Evolutionary conservation across 2,113 vertebrate species (phyloP).

Genomic region (Ammodramus savannarum): DNA sequence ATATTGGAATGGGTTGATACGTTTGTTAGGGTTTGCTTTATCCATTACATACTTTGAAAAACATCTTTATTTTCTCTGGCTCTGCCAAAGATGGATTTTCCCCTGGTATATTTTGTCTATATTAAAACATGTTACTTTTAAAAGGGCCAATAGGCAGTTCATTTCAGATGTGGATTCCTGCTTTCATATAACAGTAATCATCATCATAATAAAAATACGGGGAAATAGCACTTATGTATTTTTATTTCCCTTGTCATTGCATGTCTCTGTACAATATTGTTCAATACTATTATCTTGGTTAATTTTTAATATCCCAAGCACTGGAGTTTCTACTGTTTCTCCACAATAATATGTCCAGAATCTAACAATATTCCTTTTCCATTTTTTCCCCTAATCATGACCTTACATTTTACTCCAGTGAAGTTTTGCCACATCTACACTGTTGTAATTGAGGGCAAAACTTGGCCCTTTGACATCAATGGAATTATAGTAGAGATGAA

Average conservation of each 20-base stretch:
- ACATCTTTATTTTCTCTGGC: background rate
- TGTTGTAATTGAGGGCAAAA: conserved; percentile 25
- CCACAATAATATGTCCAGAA: background rate
- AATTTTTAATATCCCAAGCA: conserved; percentile 16
- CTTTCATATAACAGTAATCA: conserved; percentile 2
- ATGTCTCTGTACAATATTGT: conserved; percentile 7
- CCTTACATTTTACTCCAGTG: background rate
- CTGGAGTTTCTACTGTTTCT: background rate
- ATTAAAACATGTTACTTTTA: background rate
- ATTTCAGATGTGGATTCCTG: conserved; percentile 9
- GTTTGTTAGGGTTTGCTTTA: background rate
- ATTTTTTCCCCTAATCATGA: background rate
- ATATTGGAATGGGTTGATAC: background rate
- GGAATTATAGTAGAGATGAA: conserved; percentile 43
- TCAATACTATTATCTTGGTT: conserved; percentile 1
- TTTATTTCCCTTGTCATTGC: conserved; percentile 48
- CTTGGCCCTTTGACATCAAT: conserved; percentile 42
- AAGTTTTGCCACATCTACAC: background rate
- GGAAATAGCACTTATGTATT: conserved; percentile 7
- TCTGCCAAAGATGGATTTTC: background rate
- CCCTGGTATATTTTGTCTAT: background rate
- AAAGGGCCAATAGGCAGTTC: conserved; percentile 16
- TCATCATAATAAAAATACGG: conserved; percentile 26
- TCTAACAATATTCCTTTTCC: conserved; percentile 2
- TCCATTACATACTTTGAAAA: background rate